Evolutionary conservation across 2,797 vertebrate species (phyloP).

Genomic region (Pangasius larnaudii): DNA sequence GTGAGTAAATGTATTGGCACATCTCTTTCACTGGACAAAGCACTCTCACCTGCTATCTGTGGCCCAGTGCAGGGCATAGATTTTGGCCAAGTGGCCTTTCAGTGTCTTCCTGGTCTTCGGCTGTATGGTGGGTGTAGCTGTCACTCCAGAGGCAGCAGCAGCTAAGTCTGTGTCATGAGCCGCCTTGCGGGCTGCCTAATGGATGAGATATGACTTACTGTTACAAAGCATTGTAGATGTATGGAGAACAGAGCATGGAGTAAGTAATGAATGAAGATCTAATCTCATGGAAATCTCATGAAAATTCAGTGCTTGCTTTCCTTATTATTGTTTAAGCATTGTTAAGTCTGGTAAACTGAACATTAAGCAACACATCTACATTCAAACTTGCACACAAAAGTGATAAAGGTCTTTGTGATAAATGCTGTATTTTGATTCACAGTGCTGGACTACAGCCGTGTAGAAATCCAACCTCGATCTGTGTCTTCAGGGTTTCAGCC

Average conservation of each 20-base stretch:
- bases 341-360: neutral
- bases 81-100: constrained; percentile 90
- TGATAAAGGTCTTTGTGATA: too few species aligned
- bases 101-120: constrained; percentile 86
- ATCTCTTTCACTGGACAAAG: neutral
- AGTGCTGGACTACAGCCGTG: neutral
- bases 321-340: neutral
- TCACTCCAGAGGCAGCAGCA: constrained; percentile 62
- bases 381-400: neutral
- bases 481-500: constrained; percentile 88
- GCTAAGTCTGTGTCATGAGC: constrained; percentile 71
- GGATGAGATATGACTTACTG: constrained; percentile 19
- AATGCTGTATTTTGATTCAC: neutral
- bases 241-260: neutral
- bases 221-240: neutral
- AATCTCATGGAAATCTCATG: neutral
- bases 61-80: constrained; percentile 89
- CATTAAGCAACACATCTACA: neutral
- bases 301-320: neutral
- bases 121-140: constrained; percentile 80
- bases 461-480: constrained; percentile 86
- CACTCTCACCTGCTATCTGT: constrained; percentile 81
- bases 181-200: constrained; percentile 73
- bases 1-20: neutral
- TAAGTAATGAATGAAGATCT: neutral